Conservation (phyloP, 2,797 vertebrate species). For the Intellagama lesueurii region DNA sequence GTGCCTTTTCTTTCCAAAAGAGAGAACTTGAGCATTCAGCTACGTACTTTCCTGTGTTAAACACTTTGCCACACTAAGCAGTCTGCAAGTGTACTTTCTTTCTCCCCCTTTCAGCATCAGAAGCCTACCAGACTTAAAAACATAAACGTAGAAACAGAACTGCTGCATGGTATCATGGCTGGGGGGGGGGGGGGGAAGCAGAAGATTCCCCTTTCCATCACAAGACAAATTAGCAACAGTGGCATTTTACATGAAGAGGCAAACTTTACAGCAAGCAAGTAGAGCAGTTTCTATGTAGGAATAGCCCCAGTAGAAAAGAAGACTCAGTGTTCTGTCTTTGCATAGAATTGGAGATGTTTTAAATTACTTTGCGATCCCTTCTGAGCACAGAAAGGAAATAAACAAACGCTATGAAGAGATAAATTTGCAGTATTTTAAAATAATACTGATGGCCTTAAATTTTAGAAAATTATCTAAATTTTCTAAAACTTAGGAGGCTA, state of each 20-base stretch:
- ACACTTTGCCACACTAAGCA: background rate
- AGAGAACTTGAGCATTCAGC: background rate
- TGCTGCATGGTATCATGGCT: background rate
- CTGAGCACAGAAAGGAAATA: too few species aligned
- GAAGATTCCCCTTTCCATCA: constrained; percentile 37
- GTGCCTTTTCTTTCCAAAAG: background rate
- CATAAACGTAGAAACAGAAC: background rate
- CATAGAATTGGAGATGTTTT: constrained; percentile 35
- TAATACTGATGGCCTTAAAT: too few species aligned
- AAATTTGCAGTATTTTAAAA: too few species aligned
- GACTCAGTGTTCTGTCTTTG: constrained; percentile 3
- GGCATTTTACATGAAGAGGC: constrained; percentile 42
- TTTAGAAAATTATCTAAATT: too few species aligned
- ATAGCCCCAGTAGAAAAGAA: background rate
- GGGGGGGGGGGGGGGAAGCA: background rate
- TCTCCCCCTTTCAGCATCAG: background rate
- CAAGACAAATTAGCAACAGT: constrained; percentile 33
- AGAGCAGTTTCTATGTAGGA: background rate
- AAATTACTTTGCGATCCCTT: too few species aligned
- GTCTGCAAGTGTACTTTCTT: background rate
- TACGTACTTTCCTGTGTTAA: background rate
- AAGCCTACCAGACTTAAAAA: background rate
- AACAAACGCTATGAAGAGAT: too few species aligned
- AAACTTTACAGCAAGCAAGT: constrained; percentile 44
- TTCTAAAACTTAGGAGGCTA: too few species aligned